These are phyloP conservation scores for cat (Felis catus) DNA, from an alignment of 2,113 vertebrate genomes.

Conservation along the genomic window F.catus_Fca126_mat1.0 CM031414.1:38287001-38287500, in stretches of 20 bases:
- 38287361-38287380: background rate
- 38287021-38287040: constrained; percentile 51
- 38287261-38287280: background rate
- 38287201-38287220: background rate
- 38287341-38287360: background rate
- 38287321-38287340: background rate
- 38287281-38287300: background rate
- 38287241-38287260: background rate
- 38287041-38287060: constrained; percentile 37
- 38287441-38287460: too few relatives aligned
- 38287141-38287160: background rate
- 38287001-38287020: constrained; percentile 62
- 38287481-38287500: too few relatives aligned
- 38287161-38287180: background rate
- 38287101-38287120: background rate
- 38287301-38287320: background rate
- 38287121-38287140: background rate
- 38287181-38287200: background rate
- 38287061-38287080: background rate
- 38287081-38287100: background rate
- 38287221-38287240: background rate
- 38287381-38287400: too few relatives aligned
- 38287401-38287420: too few relatives aligned
- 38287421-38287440: too few relatives aligned
- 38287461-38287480: too few relatives aligned